A percentile compares a stretch with the other conserved stretches of the same genome.
These are phyloP conservation scores for Drosophila borealis DNA, from an alignment of 2,888 invertebrate species.

Conservation along the genomic window DNA sequence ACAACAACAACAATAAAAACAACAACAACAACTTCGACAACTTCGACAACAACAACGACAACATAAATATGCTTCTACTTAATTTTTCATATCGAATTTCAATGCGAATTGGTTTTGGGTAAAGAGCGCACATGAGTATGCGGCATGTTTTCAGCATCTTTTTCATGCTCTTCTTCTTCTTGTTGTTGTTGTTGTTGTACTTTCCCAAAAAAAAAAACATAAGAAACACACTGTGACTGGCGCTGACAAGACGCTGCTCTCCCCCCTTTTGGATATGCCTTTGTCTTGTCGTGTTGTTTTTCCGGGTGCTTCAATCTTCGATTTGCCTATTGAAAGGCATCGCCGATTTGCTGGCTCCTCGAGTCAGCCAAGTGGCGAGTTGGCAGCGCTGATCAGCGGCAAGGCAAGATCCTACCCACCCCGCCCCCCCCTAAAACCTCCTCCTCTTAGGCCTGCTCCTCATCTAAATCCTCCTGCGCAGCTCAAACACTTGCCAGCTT, in stretches of 20 bases:
- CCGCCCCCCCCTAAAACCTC: neutral
- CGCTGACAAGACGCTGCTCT: neutral
- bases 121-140: slow-evolving; percentile 18
- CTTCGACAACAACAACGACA: slow-evolving; percentile 23
- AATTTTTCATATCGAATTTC: slow-evolving; percentile 77
- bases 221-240: slow-evolving; percentile 5
- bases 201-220: slow-evolving; percentile 37
- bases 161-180: slow-evolving; percentile 27
- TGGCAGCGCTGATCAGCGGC: slow-evolving; percentile 35
- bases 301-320: slow-evolving; percentile 58
- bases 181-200: slow-evolving; percentile 13
- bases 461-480: neutral
- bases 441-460: neutral
- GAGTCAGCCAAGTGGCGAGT: slow-evolving; percentile 53
- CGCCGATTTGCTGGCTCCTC: slow-evolving; percentile 26
- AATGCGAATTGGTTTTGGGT: slow-evolving; percentile 66
- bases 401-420: slow-evolving; percentile 34
- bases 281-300: slow-evolving; percentile 47
- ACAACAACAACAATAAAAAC: slow-evolving; percentile 35
- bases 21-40: slow-evolving; percentile 18
- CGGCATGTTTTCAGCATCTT: slow-evolving; percentile 32
- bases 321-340: slow-evolving; percentile 61
- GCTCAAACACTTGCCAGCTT: neutral
- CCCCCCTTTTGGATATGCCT: neutral
- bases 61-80: slow-evolving; percentile 56